These are phyloP conservation scores for Lordiphosa clarofinis DNA, from an alignment of 1,140 invertebrate species.

Conservation along the genomic window DNA sequence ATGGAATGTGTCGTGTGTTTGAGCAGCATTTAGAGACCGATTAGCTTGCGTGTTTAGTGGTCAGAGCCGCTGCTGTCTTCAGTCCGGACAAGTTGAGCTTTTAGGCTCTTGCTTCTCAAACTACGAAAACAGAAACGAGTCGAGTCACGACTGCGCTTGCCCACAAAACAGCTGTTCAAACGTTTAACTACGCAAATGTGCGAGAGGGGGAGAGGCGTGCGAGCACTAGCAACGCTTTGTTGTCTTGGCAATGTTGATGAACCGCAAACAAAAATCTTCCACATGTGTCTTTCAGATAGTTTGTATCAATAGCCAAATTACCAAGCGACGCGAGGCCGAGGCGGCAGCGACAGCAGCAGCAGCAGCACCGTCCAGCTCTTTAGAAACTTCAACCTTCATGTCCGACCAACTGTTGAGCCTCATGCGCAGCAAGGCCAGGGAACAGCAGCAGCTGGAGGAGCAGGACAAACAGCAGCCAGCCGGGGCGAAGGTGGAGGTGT, in stretches of 20 bases:
- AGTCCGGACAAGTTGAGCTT: slow-evolving; percentile 3
- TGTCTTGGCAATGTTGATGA: slow-evolving; percentile 60
- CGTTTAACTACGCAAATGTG: slow-evolving; percentile 26
- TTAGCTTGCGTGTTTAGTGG: slow-evolving; percentile 2
- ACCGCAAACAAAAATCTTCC: slow-evolving; percentile 60
- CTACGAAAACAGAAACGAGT: background rate
- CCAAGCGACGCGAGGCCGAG: slow-evolving; percentile 51
- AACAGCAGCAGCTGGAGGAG: slow-evolving; percentile 9
- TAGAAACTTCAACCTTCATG: slow-evolving; percentile 23
- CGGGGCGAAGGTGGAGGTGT: slow-evolving; percentile 41
- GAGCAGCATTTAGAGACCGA: slow-evolving; percentile 2
- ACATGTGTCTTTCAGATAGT: slow-evolving; percentile 72
- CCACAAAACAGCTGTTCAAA: slow-evolving; percentile 46
- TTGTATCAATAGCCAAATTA: slow-evolving; percentile 69
- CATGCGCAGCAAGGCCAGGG: slow-evolving; percentile 31
- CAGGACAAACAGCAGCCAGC: slow-evolving; percentile 4
- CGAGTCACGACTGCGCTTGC: slow-evolving; percentile 32
- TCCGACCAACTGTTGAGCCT: slow-evolving; percentile 35
- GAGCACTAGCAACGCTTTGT: slow-evolving; percentile 17
- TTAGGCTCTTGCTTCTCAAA: slow-evolving; percentile 15
- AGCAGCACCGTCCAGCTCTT: background rate
- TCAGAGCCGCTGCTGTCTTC: slow-evolving; percentile 9
- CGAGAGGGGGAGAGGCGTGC: background rate
- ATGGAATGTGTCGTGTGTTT: slow-evolving; percentile 3
- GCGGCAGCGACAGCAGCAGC: slow-evolving; percentile 14